Percentiles rank a stretch among this genome's conserved stretches.
Conservation (phyloP, 1,140 invertebrate species). For the Drosophila quadrilineata region DNA sequence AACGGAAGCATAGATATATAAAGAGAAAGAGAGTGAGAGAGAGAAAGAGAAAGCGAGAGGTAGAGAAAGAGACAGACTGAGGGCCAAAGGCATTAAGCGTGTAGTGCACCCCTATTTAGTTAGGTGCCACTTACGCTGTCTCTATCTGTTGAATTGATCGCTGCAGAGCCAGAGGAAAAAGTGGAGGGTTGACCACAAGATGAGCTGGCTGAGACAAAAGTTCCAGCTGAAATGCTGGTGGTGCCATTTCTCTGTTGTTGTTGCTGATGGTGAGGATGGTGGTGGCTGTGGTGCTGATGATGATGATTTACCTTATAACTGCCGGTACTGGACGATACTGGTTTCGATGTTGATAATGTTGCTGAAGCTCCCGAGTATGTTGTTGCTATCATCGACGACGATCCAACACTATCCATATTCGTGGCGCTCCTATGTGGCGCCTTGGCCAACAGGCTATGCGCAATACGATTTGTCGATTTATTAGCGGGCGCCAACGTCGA, state of each 20-base stretch:
- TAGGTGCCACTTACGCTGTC: slow-evolving; percentile 67
- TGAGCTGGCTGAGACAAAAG: too few species aligned
- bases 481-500: slow-evolving; percentile 14
- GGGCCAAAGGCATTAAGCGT: slow-evolving; percentile 16
- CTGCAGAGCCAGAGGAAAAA: slow-evolving; percentile 12
- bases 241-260: too few species aligned
- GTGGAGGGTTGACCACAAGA: too few species aligned
- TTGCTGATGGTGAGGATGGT: slow-evolving; percentile 27
- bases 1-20: slow-evolving; percentile 17
- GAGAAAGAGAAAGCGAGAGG: background rate
- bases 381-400: background rate
- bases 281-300: slow-evolving; percentile 19
- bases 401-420: background rate
- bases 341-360: slow-evolving; percentile 12
- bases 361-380: too few species aligned
- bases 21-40: slow-evolving; percentile 19
- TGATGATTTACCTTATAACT: slow-evolving; percentile 20
- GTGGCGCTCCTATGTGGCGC: slow-evolving; percentile 7
- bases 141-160: slow-evolving; percentile 39
- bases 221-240: too few species aligned
- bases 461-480: slow-evolving; percentile 28
- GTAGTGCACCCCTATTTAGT: slow-evolving; percentile 12
- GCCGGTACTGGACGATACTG: background rate
- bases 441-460: slow-evolving; percentile 11
- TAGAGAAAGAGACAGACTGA: slow-evolving; percentile 10